Percentiles rank a stretch among this genome's conserved stretches.
Evolutionary conservation across 2,888 invertebrate species (phyloP).

Genomic region (Ennomos quercinarius): DNA sequence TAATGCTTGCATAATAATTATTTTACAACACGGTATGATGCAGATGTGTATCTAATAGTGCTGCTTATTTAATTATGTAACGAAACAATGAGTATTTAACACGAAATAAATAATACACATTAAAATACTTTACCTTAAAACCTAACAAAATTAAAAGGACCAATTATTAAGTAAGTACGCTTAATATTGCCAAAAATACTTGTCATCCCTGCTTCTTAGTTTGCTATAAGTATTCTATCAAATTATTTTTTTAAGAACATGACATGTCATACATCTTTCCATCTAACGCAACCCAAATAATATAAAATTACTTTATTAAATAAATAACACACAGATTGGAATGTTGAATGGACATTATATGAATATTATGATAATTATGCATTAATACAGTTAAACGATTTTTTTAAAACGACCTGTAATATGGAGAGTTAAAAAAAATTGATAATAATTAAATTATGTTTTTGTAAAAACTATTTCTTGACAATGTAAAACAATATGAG

Average conservation of each 20-base stretch:
- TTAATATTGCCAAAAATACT: slow-evolving; percentile 53
- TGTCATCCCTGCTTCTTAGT: slow-evolving; percentile 34
- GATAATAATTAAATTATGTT: no score
- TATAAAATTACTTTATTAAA: slow-evolving; percentile 25
- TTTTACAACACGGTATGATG: neutral
- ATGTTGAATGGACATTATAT: slow-evolving; percentile 41
- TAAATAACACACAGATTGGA: slow-evolving; percentile 49
- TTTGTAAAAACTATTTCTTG: no score
- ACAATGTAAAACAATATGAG: no score
- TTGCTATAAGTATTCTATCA: slow-evolving; percentile 4
- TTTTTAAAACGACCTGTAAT: neutral
- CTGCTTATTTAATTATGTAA: slow-evolving; percentile 16
- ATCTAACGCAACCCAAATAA: slow-evolving; percentile 1
- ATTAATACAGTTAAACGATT: no score
- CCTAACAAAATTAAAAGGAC: slow-evolving; percentile 51
- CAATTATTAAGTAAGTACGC: slow-evolving; percentile 57
- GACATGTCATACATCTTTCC: neutral
- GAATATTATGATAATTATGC: no score
- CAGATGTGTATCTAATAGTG: slow-evolving; percentile 9
- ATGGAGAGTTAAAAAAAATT: neutral
- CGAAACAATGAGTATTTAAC: slow-evolving; percentile 34
- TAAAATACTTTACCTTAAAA: slow-evolving; percentile 43
- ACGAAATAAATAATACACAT: slow-evolving; percentile 28
- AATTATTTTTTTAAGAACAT: neutral
- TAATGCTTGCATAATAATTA: slow-evolving; percentile 5